Conservation (phyloP, 2,888 invertebrate species). For the Drosophila aldrichi region DNA sequence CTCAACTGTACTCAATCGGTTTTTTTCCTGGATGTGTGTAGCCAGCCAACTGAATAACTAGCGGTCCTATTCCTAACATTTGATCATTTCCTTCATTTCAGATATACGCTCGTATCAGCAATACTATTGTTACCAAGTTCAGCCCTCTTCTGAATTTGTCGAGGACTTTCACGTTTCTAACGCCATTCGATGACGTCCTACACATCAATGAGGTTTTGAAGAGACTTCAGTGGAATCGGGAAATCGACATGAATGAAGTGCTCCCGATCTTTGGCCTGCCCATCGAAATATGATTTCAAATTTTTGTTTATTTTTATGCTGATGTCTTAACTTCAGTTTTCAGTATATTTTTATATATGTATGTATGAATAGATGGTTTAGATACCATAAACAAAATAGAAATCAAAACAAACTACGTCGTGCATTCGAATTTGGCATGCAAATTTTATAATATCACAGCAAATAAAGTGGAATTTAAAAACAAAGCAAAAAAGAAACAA, state of each 20-base stretch:
- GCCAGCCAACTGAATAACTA: neutral
- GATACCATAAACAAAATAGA: conserved; percentile 3
- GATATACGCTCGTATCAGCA: neutral
- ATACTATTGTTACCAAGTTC: neutral
- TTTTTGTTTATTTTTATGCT: neutral
- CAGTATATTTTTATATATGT: neutral
- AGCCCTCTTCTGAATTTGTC: neutral
- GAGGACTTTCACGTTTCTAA: neutral
- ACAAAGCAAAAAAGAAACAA: conserved; percentile 10
- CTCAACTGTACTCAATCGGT: neutral
- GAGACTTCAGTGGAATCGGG: neutral
- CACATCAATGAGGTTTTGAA: neutral
- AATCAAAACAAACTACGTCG: conserved; percentile 34
- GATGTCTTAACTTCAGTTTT: neutral
- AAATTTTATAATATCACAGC: conserved; percentile 31
- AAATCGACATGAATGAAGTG: neutral
- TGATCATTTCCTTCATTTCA: neutral
- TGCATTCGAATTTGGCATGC: conserved; percentile 35
- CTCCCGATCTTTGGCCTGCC: neutral
- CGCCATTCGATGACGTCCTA: neutral
- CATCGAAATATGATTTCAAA: neutral
- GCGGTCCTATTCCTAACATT: neutral
- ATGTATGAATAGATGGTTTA: neutral
- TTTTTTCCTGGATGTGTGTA: conserved; percentile 2
- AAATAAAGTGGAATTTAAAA: conserved; percentile 35